These are phyloP conservation scores for Beris morrisii DNA, from an alignment of 2,888 invertebrate species.

Conservation along the genomic window DNA sequence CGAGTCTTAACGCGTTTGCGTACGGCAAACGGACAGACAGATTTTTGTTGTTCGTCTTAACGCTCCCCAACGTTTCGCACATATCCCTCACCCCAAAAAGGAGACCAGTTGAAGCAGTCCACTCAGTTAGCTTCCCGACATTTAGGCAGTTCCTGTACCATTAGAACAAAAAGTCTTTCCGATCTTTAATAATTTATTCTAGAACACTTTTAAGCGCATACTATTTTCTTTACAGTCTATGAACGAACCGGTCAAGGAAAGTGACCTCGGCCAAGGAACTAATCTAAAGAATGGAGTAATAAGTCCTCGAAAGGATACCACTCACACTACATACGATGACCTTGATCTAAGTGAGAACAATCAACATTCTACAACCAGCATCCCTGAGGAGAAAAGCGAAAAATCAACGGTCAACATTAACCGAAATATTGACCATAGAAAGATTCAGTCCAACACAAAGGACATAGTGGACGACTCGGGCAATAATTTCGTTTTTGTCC, in stretches of 20 bases:
- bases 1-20: too few relatives aligned
- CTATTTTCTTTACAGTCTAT: conserved; percentile 44
- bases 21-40: too few relatives aligned
- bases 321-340: conserved; percentile 32
- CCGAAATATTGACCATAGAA: conserved; percentile 53
- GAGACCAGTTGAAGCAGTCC: too few relatives aligned
- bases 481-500: conserved; percentile 54
- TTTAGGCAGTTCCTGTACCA: too few relatives aligned
- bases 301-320: conserved; percentile 36
- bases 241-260: conserved; percentile 50
- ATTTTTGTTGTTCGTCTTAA: too few relatives aligned
- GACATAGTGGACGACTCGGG: conserved; percentile 56
- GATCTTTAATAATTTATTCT: too few relatives aligned
- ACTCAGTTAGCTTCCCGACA: too few relatives aligned
- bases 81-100: too few relatives aligned
- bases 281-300: conserved; percentile 52
- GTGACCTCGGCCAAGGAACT: conserved; percentile 35
- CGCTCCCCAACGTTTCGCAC: too few relatives aligned
- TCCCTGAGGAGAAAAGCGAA: conserved; percentile 54
- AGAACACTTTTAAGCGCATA: too few relatives aligned
- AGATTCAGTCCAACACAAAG: conserved; percentile 57
- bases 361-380: conserved; percentile 31
- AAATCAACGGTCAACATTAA: conserved; percentile 44
- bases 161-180: too few relatives aligned
- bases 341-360: conserved; percentile 40